Conservation (phyloP, 2,797 vertebrate species). For the Heterohyrax brucei region DNA sequence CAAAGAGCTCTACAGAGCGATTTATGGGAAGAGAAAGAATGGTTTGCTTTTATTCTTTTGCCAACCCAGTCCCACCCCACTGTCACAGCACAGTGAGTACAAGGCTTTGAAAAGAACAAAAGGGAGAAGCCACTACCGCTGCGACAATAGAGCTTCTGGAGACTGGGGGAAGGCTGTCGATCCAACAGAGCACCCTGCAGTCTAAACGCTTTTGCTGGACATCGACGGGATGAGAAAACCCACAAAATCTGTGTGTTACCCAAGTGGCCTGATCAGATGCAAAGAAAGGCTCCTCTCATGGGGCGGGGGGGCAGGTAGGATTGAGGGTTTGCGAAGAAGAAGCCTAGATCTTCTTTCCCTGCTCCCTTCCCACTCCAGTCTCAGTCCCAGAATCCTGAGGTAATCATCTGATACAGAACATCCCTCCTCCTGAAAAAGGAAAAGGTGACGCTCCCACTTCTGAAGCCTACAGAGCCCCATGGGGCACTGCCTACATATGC, state of each 20-base stretch:
- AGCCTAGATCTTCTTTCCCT: conserved; percentile 84
- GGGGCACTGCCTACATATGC: conserved; percentile 93
- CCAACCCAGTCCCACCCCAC: conserved; percentile 98
- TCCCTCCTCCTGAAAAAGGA: conserved; percentile 81
- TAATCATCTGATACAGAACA: conserved; percentile 92
- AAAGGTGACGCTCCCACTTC: conserved; percentile 79
- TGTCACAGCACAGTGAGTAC: conserved; percentile 98
- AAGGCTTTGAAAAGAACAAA: conserved; percentile 95
- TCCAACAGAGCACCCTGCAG: conserved; percentile 94
- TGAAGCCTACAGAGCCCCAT: conserved; percentile 93
- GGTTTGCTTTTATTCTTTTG: conserved; percentile 91
- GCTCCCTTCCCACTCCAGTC: conserved; percentile 83
- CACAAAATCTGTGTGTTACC: conserved; percentile 93
- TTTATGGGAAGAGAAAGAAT: conserved; percentile 94
- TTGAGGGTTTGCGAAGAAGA: conserved; percentile 89
- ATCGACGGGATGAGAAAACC: conserved; percentile 92
- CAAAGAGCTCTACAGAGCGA: conserved; percentile 97
- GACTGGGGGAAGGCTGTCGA: conserved; percentile 91
- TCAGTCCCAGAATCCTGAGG: conserved; percentile 89
- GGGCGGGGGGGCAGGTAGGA: conserved; percentile 87
- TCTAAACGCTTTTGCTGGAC: conserved; percentile 93
- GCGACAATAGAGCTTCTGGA: conserved; percentile 94
- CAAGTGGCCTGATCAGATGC: conserved; percentile 91
- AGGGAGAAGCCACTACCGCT: conserved; percentile 95
- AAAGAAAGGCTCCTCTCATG: conserved; percentile 92